Percentiles rank a stretch among this genome's conserved stretches.
These are phyloP conservation scores for Callipepla squamata DNA, from an alignment of 2,113 vertebrate species.

Conservation along the genomic window DNA sequence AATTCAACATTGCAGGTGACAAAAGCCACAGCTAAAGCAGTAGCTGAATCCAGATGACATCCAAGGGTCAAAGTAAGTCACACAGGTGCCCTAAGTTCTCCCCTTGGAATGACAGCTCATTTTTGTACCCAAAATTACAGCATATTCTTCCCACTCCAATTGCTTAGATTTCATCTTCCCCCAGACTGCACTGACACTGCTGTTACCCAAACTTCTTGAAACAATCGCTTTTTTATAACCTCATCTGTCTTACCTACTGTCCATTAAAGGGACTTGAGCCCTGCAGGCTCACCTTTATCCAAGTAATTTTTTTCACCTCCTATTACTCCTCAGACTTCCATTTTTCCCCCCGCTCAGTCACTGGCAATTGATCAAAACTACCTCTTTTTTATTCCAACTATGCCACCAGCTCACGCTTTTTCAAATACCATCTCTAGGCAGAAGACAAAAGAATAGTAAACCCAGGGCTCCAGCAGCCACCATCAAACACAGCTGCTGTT, in stretches of 20 bases:
- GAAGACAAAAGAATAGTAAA: background rate
- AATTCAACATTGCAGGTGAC: background rate
- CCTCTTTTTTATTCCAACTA: background rate
- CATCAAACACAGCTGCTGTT: background rate
- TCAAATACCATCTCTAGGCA: background rate
- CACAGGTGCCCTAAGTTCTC: background rate
- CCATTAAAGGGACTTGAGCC: background rate
- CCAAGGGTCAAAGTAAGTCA: background rate
- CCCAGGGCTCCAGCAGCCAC: background rate
- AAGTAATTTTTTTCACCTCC: background rate
- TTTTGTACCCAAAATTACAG: background rate
- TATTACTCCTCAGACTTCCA: background rate
- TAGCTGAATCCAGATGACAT: background rate
- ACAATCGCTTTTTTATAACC: background rate
- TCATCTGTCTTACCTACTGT: background rate
- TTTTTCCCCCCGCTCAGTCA: background rate
- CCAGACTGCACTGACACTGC: fast-evolving
- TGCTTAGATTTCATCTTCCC: background rate
- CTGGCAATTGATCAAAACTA: background rate
- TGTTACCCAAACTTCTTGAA: background rate
- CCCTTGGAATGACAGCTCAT: background rate
- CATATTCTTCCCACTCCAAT: background rate
- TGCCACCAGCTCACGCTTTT: background rate
- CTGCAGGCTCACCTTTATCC: background rate
- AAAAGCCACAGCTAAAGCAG: background rate